These are phyloP conservation scores for Xestia ashworthii DNA, from an alignment of 2,888 invertebrate species.

Conservation along the genomic window DNA sequence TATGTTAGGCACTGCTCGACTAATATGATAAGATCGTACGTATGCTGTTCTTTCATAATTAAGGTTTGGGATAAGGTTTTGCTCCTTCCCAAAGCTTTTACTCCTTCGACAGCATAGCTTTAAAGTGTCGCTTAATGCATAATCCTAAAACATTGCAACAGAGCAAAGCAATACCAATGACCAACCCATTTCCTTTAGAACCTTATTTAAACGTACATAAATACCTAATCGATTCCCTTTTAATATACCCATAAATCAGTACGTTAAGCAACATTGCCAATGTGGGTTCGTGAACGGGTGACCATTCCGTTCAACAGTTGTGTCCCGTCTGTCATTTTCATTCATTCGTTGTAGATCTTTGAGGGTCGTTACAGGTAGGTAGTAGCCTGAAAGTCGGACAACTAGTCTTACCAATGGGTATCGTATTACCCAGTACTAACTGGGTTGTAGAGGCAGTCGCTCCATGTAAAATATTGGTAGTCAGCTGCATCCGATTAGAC, in stretches of 20 bases:
- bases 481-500: neutral
- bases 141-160: slow-evolving; percentile 31
- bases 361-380: neutral
- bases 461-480: neutral
- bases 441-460: neutral
- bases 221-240: slow-evolving; percentile 16
- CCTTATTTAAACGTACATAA: slow-evolving; percentile 24
- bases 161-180: slow-evolving; percentile 17
- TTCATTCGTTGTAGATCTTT: neutral
- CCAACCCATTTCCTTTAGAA: slow-evolving; percentile 29
- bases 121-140: neutral
- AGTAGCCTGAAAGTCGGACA: neutral
- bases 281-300: neutral
- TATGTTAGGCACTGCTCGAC: neutral
- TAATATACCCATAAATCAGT: slow-evolving; percentile 6
- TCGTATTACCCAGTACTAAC: neutral
- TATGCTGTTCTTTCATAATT: neutral
- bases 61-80: neutral
- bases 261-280: neutral
- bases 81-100: neutral
- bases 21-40: neutral
- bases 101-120: neutral
- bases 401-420: neutral
- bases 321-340: neutral
- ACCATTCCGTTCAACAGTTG: neutral